Base-by-base conservation (phyloP, 2,888 invertebrate genomes). In the Lacanobia wlatinum region DNA sequence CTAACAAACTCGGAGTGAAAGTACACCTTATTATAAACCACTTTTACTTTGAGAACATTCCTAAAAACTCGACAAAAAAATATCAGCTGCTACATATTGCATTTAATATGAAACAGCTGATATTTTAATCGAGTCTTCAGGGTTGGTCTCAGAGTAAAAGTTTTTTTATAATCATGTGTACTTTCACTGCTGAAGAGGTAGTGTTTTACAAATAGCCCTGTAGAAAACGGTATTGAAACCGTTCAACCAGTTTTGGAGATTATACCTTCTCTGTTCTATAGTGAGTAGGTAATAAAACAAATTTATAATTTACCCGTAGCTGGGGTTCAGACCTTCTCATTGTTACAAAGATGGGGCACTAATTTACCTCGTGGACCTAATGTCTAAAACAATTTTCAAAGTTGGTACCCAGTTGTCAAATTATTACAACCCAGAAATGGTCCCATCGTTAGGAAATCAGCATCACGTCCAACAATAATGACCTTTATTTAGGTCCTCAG, bases 381-480 rank as follows among this genome's bases (percentile, higher is more conserved):
- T 56, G 8, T 0, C 56, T 58, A 21, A 1, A 40, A 40, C 2
- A 40, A 16, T 40, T 40, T 40, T 40, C 21, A 21, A 38, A 59
- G 59, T 40, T 40, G 8, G 21, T 21, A 59, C 8, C 40, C 40
- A 40, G 7, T 21, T 59, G 21, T 40, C 21, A 46, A 18, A 60
- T 60, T 28, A 61, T 50, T 18, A 16, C 48, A 40, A 50, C 16
- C 14, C 28, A 52, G 8, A n/a, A 61, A 60, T 23, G 14, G 23
- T 40, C 12, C 14, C 16, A 40, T 58, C 58, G 58, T 70, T 63
- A 62, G 14, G 60, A 68, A 68, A 81, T 77, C 66, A 70, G 58
- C 43, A 71, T 64, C 68, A 59, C 64, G 52, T 76, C 48, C 74
- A 48, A 65, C 63, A 70, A 60, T 83, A 66, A 73, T 70, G 67